Evolutionary conservation across 2,888 invertebrate species (phyloP).

Genomic region (Mimumesa dahlbomi): DNA sequence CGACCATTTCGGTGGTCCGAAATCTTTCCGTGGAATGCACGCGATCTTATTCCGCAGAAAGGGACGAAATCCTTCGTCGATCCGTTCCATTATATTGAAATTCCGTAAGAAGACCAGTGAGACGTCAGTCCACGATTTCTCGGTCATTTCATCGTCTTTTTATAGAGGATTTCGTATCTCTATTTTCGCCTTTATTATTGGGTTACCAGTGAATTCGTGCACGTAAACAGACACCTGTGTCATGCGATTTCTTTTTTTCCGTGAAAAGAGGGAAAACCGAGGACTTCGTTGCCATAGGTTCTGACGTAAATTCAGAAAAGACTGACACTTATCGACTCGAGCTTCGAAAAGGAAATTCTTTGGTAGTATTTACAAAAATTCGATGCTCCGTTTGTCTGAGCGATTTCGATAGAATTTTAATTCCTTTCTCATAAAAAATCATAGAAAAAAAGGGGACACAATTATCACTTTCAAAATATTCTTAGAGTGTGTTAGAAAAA

Average conservation of each 20-base stretch:
- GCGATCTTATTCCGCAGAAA: conserved; percentile 36
- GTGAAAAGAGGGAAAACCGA: not conserved
- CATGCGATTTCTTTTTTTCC: not conserved
- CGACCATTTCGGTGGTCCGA: conserved; percentile 44
- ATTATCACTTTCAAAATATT: no score
- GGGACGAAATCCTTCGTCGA: conserved; percentile 35
- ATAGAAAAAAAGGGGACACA: no score
- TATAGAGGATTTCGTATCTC: conserved; percentile 17
- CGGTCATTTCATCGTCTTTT: conserved; percentile 31
- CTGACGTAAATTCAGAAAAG: conserved; percentile 1
- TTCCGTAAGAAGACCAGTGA: conserved; percentile 3
- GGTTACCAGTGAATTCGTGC: conserved; percentile 1
- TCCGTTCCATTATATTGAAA: conserved; percentile 41
- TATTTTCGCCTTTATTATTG: conserved; percentile 4
- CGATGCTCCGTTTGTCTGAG: conserved; percentile 19
- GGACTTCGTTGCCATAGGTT: not conserved
- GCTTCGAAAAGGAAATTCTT: conserved; percentile 15
- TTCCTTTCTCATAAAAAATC: no score
- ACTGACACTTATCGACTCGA: conserved; percentile 30
- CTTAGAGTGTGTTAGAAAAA: no score
- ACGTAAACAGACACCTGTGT: conserved; percentile 23
- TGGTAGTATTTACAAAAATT: no score
- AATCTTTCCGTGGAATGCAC: conserved; percentile 30
- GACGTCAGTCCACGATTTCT: conserved; percentile 36
- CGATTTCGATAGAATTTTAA: conserved; percentile 28